Evolutionary conservation across 2,113 vertebrate genomes (phyloP), one percentile per base, ranked within the genome.

Genomic region (Tupaia tana): DNA sequence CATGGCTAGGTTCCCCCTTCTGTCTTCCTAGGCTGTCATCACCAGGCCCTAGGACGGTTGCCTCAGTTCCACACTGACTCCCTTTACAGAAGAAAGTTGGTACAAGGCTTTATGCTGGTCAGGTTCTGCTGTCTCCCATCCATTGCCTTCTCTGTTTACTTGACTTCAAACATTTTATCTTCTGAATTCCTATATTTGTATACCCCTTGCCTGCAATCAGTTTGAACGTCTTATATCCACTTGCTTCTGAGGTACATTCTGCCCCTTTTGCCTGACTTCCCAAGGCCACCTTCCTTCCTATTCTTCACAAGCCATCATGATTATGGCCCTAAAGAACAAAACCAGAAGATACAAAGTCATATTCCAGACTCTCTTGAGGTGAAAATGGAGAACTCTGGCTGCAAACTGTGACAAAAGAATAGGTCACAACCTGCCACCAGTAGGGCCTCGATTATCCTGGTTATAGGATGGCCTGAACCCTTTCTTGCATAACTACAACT

Each of bases 111-210:
- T 25, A 63, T 20, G 8, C 9, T 22, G 3, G 24, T 78, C 84
- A 81, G 58, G 4, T 6, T 9, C 19, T 82, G 43, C 69, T 43
- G 67, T 19, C 34, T 59, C n/a, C n/a, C n/a, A 0, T 3, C 67
- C 24, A 22, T 19, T 18, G 31, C 15, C 24, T 58, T 19, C 25
- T 86, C 54, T 95, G 1, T 52, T 71, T 1, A 0, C 63, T 14
- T 79, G 69, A 14, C 54, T 81, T 88, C 77, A 73, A 25, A 66
- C 67, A 31, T 29, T 4, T 61, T 29, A 5, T 34, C 43, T 91
- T 89, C 83, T 16, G 3, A 56, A 58, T 64, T 94, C 71, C 11
- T 31, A 0, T 31, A n/a, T 88, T 94, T 71, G 85, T 87, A 77
- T 56, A 80, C 18, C 87, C n/a, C 66, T 89, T 18, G 7, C 24